Percentiles rank a stretch among this genome's conserved stretches.
These are phyloP conservation scores for Caenorhabditis angaria DNA, from an alignment of 2,888 invertebrate species.

Conservation along the genomic window DNA sequence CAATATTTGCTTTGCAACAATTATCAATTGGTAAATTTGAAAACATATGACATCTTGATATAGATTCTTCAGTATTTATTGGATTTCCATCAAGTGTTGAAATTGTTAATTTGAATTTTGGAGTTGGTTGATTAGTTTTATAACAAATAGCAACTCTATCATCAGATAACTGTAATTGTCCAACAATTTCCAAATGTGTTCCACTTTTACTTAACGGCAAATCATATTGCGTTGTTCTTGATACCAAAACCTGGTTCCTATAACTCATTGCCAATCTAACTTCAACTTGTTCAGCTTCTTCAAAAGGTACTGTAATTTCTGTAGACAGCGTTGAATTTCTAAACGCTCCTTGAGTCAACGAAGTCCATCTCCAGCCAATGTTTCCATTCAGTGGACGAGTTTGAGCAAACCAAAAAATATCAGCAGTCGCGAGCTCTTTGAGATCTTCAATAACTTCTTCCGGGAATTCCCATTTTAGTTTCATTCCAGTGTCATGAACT, in stretches of 20 bases:
- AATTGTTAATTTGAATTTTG: slow-evolving; percentile 36
- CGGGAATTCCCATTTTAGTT: slow-evolving; percentile 61
- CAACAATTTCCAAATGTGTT: slow-evolving; percentile 41
- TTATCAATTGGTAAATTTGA: slow-evolving; percentile 58
- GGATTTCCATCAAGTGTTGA: slow-evolving; percentile 41
- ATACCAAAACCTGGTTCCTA: slow-evolving; percentile 59
- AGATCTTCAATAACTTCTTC: slow-evolving; percentile 46
- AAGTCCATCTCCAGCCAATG: slow-evolving; percentile 62
- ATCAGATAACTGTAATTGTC: slow-evolving; percentile 49
- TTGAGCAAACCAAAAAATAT: slow-evolving; percentile 63
- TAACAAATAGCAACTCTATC: slow-evolving; percentile 57
- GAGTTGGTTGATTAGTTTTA: slow-evolving; percentile 41
- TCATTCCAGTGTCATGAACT: slow-evolving; percentile 51
- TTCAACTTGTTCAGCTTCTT: slow-evolving; percentile 30
- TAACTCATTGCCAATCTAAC: slow-evolving; percentile 60
- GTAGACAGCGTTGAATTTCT: slow-evolving; percentile 38
- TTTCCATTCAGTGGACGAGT: slow-evolving; percentile 42
- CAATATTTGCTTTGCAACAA: slow-evolving; percentile 54
- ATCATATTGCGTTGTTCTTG: slow-evolving; percentile 52
- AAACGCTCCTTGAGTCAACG: slow-evolving; percentile 48
- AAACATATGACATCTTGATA: slow-evolving; percentile 52
- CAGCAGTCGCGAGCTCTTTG: slow-evolving; percentile 63
- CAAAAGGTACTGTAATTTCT: slow-evolving; percentile 42
- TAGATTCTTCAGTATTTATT: slow-evolving; percentile 43
- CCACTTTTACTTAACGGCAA: slow-evolving; percentile 36